These are phyloP conservation scores for Archegozetes longisetosus DNA, from an alignment of 1,140 invertebrate genomes.

Conservation along the genomic window DNA sequence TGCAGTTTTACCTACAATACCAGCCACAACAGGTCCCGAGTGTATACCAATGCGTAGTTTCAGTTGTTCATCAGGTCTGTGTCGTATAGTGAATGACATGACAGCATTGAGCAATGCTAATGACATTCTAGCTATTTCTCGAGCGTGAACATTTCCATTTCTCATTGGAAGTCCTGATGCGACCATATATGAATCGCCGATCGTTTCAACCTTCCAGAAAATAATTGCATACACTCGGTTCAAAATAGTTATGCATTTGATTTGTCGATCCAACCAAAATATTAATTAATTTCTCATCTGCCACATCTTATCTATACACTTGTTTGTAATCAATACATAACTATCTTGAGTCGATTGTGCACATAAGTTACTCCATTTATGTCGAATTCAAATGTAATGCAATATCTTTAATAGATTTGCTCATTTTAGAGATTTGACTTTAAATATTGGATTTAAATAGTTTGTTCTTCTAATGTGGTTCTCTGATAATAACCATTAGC, in stretches of 20 bases:
- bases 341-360: conserved; percentile 39
- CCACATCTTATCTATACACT: too few relatives aligned
- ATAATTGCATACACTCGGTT: too few relatives aligned
- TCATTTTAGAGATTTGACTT: too few relatives aligned
- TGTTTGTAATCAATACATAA: conserved; percentile 61
- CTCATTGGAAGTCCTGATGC: conserved; percentile 40
- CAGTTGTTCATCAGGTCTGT: conserved; percentile 64
- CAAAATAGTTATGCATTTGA: conserved; percentile 80
- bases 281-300: too few relatives aligned
- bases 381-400: too few relatives aligned
- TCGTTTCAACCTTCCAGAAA: conserved; percentile 44
- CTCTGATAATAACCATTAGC: too few relatives aligned
- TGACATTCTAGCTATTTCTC: conserved; percentile 58
- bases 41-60: conserved; percentile 52
- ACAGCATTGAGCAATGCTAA: conserved; percentile 69
- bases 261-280: conserved; percentile 62
- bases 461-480: too few relatives aligned
- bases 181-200: conserved; percentile 38
- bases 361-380: too few relatives aligned
- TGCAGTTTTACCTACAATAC: too few relatives aligned
- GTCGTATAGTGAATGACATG: conserved; percentile 70
- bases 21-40: conserved; percentile 25
- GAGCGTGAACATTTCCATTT: conserved; percentile 38
- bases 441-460: too few relatives aligned
- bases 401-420: too few relatives aligned